Evolutionary conservation across 2,888 invertebrate species (phyloP).

Genomic region (Rhagonycha lutea): DNA sequence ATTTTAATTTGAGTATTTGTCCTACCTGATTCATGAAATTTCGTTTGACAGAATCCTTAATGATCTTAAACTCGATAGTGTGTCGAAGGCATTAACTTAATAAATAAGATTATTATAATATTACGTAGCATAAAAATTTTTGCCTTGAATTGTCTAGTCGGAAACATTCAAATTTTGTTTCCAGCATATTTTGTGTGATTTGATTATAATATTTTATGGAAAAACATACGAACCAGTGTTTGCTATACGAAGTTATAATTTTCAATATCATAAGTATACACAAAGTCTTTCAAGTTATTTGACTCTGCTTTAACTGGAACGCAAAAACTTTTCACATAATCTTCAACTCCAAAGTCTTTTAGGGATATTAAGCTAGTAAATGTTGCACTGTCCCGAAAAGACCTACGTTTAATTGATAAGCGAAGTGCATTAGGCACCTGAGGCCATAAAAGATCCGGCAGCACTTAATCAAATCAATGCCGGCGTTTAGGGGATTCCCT

Average conservation of each 20-base stretch:
- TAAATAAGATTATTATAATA: no score
- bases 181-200: no score
- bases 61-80: no score
- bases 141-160: no score
- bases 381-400: not conserved
- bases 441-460: not conserved
- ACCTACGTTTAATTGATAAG: not conserved
- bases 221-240: no score
- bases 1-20: no score
- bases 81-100: no score
- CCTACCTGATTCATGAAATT: no score
- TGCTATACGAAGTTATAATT: not conserved
- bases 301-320: not conserved
- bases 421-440: not conserved
- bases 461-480: not conserved
- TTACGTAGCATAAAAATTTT: no score
- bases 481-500: not conserved
- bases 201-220: no score
- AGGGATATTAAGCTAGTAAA: not conserved
- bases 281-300: not conserved
- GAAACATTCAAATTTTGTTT: no score
- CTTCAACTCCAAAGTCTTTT: not conserved
- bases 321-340: not conserved
- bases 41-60: no score
- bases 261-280: not conserved